Base-by-base conservation (phyloP, 2,797 vertebrate genomes). In the Dromococcyx pavoninus region DNA sequence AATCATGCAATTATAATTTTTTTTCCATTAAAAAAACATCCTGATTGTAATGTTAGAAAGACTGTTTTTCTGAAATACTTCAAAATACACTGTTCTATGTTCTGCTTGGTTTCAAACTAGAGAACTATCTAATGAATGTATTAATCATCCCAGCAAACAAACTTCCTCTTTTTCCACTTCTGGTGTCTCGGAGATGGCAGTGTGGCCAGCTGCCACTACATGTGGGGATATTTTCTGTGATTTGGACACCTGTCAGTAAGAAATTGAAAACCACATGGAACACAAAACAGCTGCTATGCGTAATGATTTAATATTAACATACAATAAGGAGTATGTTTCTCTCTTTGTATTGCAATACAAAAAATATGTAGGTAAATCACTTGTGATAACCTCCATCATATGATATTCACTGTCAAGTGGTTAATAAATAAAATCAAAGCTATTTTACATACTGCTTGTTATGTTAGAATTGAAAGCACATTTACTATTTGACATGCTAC, bases 271-370 rank as follows among this genome's bases (percentile, higher is more conserved):
- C 95, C 91, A 88, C 64, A 86, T 4, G 13, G 80, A 91, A 76
- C 64, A 76, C 75, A 91, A 88, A 96, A 50, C 96, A 96, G 95
- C 95, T 97, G 94, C 57, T 14, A 1, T n/a, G 35, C 51, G 44
- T 90, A 94, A 94, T 74, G 80, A 93, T 96, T 96, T 91, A 91
- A 95, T 95, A 94, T 95, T 96, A 94, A 91, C 79, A 90, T 74
- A 78, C 57, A 93, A 73, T 90, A 75, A 90, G 83, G 32, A 33
- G 5, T 56, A 37, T 75, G 54, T 78, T 74, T 86, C 43, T 72
- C 18, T 88, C 56, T 88, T 78, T 70, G 32, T 82, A 43, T 72
- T 66, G 39, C 46, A 35, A 70, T 84, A 24, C 39, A 65, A 87
- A 95, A 90, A 58, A 88, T 81, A 51, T 48, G 39, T 62, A n/a